Conservation (phyloP, 2,113 vertebrate species). For the Motacilla tschutschensis region DNA sequence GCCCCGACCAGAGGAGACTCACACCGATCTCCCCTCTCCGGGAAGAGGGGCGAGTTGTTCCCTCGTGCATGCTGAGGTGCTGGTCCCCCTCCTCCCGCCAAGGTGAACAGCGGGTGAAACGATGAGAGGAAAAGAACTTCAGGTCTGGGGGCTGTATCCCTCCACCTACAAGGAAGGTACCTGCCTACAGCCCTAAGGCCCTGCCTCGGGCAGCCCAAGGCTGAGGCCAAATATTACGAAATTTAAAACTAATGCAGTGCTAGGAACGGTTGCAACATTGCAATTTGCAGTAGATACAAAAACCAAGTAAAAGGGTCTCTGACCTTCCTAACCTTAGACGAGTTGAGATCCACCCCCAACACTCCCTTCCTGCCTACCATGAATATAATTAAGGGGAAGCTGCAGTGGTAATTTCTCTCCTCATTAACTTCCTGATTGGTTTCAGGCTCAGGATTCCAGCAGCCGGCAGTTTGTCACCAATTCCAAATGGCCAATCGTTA, state of each 20-base stretch:
- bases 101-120: not conserved
- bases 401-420: slow-evolving; percentile 93
- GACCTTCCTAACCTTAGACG: slow-evolving; percentile 81
- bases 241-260: slow-evolving; percentile 54
- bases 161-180: not conserved
- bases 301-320: slow-evolving; percentile 76
- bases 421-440: slow-evolving; percentile 99
- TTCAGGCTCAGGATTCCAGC: slow-evolving; percentile 88
- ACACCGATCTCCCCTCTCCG: rapidly evolving
- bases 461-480: slow-evolving; percentile 94
- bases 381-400: slow-evolving; percentile 87
- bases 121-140: not conserved
- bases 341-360: slow-evolving; percentile 72
- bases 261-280: slow-evolving; percentile 68
- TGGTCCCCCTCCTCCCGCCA: not conserved
- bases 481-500: slow-evolving; percentile 95
- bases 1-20: not conserved
- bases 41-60: not conserved
- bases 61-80: not conserved
- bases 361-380: slow-evolving; percentile 75
- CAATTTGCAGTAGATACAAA: slow-evolving; percentile 73
- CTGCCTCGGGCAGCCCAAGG: not conserved
- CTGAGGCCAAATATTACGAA: slow-evolving; percentile 43
- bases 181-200: not conserved
- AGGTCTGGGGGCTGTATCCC: too few species aligned